Conservation (phyloP, 2,113 vertebrate species). For the Hippolais icterina region DNA sequence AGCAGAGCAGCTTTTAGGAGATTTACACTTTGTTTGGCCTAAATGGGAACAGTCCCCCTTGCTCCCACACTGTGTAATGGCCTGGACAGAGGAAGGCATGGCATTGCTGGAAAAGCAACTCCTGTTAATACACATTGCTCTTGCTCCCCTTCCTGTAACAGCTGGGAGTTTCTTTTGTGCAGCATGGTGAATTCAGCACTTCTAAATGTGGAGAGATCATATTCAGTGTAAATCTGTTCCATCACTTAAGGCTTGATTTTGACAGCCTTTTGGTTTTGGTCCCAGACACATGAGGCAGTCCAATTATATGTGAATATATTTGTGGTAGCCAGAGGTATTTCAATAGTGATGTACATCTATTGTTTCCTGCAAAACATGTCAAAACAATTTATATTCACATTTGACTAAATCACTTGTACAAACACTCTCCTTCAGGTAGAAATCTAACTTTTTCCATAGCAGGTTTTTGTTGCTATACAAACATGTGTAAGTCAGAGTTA, state of each 20-base stretch:
- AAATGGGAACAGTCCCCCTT: not conserved
- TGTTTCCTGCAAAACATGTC: slow-evolving; percentile 47
- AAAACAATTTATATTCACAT: slow-evolving; percentile 40
- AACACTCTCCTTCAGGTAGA: slow-evolving; percentile 36
- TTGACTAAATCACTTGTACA: slow-evolving; percentile 29
- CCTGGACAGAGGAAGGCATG: accelerated
- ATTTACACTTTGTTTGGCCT: not conserved
- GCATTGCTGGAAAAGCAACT: not conserved
- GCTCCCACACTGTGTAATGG: not conserved
- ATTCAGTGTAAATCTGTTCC: not conserved
- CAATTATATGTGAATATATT: slow-evolving; percentile 11
- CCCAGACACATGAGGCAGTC: not conserved
- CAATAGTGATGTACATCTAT: not conserved
- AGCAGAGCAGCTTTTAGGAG: not conserved
- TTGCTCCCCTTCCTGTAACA: accelerated
- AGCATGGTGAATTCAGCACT: not conserved
- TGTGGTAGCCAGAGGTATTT: slow-evolving; percentile 17
- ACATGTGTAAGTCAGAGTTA: not conserved
- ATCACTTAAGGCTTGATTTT: not conserved
- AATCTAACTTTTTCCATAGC: slow-evolving; percentile 43
- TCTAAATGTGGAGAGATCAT: not conserved
- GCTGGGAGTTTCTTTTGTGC: not conserved
- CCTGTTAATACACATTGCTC: not conserved
- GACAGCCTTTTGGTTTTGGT: not conserved
- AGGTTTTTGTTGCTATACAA: slow-evolving; percentile 35